phyloP scores from a whole-genome alignment of 2,113 vertebrate genomes.

The Malurus melanocephalus region DNA sequence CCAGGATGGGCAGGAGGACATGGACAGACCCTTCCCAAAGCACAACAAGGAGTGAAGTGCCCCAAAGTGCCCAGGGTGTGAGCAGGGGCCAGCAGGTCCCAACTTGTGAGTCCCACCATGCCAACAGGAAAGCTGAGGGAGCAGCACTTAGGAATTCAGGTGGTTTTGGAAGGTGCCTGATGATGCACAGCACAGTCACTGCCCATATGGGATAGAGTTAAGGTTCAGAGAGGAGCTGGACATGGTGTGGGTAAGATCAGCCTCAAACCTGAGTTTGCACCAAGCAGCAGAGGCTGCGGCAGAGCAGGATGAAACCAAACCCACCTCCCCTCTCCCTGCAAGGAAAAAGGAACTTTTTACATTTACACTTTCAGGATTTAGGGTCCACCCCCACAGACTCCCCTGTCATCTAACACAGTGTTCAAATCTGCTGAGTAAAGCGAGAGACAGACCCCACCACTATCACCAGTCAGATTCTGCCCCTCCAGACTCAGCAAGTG shows the following conservation, averaged over 20 bases:
- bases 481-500: neutral
- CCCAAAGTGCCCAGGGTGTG: rapidly evolving
- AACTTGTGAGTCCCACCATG: rapidly evolving
- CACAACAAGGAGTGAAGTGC: neutral
- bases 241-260: neutral
- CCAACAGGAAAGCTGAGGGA: neutral
- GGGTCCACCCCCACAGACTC: neutral
- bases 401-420: neutral
- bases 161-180: neutral
- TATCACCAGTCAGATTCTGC: neutral
- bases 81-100: neutral
- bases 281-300: rapidly evolving
- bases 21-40: rapidly evolving
- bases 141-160: neutral
- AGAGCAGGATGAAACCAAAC: neutral
- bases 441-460: rapidly evolving
- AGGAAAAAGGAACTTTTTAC: neutral
- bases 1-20: neutral
- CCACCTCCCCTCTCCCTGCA: neutral
- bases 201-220: rapidly evolving
- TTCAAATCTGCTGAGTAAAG: neutral
- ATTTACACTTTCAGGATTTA: neutral
- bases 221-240: neutral
- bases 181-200: rapidly evolving
- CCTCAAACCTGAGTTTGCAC: neutral